Conservation (phyloP, 1,140 invertebrate species). For the Oreohelix idahoensis region DNA sequence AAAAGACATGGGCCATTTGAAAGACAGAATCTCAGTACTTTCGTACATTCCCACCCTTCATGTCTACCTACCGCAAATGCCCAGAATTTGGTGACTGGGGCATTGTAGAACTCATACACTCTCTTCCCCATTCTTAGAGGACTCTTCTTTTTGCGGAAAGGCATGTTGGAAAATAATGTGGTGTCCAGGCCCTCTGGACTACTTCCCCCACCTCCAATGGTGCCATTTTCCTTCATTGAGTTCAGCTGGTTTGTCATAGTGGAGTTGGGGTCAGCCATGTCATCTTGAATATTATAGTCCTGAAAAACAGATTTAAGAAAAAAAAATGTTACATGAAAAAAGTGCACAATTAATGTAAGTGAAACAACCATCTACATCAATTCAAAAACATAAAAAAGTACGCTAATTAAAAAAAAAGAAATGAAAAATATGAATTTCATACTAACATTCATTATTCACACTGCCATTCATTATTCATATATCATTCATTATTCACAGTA, state of each 20-base stretch:
- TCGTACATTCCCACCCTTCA: too few relatives aligned
- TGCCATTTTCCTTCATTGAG: conserved; percentile 2
- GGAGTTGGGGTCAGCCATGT: background rate
- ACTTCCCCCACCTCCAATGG: background rate
- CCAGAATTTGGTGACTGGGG: conserved; percentile 98
- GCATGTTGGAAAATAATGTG: conserved; percentile 50
- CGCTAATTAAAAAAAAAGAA: too few relatives aligned
- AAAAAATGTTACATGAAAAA: background rate
- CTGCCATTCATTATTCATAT: too few relatives aligned
- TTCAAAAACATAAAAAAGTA: too few relatives aligned
- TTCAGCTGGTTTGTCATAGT: background rate
- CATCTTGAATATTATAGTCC: background rate
- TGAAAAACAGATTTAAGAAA: background rate
- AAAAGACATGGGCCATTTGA: too few relatives aligned
- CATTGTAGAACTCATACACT: conserved; percentile 96
- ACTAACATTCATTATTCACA: too few relatives aligned
- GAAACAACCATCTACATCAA: too few relatives aligned
- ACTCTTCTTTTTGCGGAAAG: conserved; percentile 62
- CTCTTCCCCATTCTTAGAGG: conserved; percentile 88
- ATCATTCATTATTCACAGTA: too few relatives aligned
- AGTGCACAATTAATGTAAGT: too few relatives aligned
- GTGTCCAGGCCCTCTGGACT: conserved; percentile 39
- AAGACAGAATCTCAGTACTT: too few relatives aligned
- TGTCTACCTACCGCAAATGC: conserved; percentile 86
- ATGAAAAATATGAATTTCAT: too few relatives aligned